Evolutionary conservation across 2,888 invertebrate species (phyloP).

Genomic region (Allygus modestus): DNA sequence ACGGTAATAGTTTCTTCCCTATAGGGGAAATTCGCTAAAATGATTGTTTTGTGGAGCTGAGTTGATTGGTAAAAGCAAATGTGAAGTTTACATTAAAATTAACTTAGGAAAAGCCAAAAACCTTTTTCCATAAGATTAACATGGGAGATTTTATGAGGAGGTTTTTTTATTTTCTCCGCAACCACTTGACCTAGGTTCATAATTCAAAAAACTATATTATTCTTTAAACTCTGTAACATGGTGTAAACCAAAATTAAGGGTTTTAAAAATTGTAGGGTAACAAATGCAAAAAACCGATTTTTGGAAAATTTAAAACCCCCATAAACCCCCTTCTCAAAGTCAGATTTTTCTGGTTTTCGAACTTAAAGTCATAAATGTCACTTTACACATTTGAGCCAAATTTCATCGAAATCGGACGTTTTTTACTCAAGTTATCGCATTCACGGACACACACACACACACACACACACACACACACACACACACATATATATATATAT

Average conservation of each 20-base stretch:
- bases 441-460: slow-evolving; percentile 1
- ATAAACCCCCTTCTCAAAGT: not conserved
- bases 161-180: not conserved
- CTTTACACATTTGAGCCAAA: not conserved
- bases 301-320: not conserved
- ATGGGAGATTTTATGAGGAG: not conserved
- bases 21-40: too few species aligned
- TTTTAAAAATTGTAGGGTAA: not conserved
- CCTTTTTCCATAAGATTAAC: not conserved
- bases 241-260: not conserved
- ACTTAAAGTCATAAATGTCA: not conserved
- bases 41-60: too few species aligned
- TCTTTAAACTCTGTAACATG: not conserved
- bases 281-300: not conserved
- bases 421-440: not conserved
- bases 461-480: not conserved
- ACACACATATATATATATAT: not conserved
- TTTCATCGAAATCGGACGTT: not conserved
- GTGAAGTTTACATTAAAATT: too few species aligned
- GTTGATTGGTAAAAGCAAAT: too few species aligned
- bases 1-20: too few species aligned
- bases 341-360: not conserved
- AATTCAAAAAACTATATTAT: not conserved
- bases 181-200: not conserved
- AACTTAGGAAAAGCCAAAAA: too few species aligned